phyloP scores from a whole-genome alignment of 1,140 invertebrate genomes.

The Brachionus plicatilis region DNA sequence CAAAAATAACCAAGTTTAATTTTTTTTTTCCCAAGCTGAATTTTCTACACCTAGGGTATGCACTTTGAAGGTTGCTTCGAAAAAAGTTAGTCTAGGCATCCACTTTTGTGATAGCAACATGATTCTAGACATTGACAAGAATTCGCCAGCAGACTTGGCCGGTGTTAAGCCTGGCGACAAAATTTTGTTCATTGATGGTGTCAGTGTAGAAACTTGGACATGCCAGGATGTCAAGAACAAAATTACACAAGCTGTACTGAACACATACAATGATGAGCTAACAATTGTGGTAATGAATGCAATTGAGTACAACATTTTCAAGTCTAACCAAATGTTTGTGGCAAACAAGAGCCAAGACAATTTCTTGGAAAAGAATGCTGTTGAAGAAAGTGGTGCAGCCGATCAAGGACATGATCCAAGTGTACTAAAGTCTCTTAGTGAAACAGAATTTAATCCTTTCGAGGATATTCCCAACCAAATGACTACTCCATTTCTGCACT shows the following conservation, averaged over 20 bases:
- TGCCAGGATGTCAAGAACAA: background rate
- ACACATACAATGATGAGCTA: background rate
- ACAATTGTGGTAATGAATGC: constrained; percentile 8
- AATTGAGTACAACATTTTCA: constrained; percentile 23
- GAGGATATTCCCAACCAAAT: constrained; percentile 15
- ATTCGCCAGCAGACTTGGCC: background rate
- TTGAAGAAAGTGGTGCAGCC: too few species aligned
- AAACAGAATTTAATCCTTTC: constrained; percentile 9
- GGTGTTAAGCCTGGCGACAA: constrained; percentile 17
- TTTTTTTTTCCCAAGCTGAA: background rate
- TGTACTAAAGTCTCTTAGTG: background rate
- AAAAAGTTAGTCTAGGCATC: background rate
- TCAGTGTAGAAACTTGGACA: background rate
- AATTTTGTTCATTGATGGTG: constrained; percentile 1
- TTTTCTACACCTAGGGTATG: background rate
- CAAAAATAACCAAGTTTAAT: background rate
- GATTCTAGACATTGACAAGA: background rate
- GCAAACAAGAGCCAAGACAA: background rate
- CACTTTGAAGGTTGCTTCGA: background rate
- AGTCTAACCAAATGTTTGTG: background rate
- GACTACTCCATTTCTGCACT: constrained; percentile 21
- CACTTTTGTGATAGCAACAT: constrained; percentile 23
- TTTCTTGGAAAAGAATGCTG: background rate
- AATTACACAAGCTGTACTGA: background rate
- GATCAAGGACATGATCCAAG: background rate